Conservation (phyloP, 2,113 vertebrate genomes). For the Gopherus evgoodei region DNA sequence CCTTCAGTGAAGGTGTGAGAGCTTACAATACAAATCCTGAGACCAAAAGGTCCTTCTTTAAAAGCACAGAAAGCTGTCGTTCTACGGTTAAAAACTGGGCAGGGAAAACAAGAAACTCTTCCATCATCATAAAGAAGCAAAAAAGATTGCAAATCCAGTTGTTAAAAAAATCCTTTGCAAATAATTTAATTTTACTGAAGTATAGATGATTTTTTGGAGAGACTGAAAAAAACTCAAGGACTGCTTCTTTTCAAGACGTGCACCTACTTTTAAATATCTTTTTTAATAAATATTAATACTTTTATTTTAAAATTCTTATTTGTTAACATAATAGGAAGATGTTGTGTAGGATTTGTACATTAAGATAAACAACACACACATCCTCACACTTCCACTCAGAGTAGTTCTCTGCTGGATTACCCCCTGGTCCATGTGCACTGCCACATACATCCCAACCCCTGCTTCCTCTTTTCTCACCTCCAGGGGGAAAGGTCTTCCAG, state of each 20-base stretch:
- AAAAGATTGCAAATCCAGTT: too few species aligned
- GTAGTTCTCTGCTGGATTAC: background rate
- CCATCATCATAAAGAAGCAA: too few species aligned
- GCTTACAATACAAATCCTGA: background rate
- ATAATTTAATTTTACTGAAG: background rate
- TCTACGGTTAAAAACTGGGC: background rate
- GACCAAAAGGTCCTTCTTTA: too few species aligned
- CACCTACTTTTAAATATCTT: background rate
- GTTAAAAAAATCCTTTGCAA: background rate
- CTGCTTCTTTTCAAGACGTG: background rate
- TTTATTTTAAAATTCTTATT: background rate
- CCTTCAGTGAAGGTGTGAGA: slow-evolving; percentile 16
- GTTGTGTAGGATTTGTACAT: too few species aligned
- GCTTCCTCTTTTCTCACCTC: background rate
- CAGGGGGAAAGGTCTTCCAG: background rate
- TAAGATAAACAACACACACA: too few species aligned
- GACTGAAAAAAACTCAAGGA: background rate
- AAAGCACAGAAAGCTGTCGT: background rate
- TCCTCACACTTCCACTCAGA: too few species aligned
- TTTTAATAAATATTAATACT: background rate
- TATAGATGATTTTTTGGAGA: background rate
- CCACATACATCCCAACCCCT: background rate
- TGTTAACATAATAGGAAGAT: too few species aligned
- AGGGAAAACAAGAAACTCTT: background rate
- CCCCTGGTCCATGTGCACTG: background rate